Evolutionary conservation across 2,888 invertebrate species (phyloP).

Genomic region (Rosalia funebris): DNA sequence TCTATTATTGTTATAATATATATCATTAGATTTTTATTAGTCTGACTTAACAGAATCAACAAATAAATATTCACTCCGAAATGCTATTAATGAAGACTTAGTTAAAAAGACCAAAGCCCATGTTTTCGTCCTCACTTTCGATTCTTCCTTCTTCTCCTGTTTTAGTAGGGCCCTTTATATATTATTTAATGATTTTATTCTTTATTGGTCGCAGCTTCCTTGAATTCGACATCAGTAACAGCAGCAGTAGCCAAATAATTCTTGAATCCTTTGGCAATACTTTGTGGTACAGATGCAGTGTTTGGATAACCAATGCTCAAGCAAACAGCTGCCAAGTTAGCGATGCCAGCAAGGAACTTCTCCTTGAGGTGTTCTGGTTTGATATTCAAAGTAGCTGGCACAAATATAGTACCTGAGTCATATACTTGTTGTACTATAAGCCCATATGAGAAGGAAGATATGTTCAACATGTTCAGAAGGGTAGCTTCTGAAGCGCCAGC

Average conservation of each 20-base stretch:
- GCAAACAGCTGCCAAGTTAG: constrained; percentile 93
- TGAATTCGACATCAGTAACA: constrained; percentile 94
- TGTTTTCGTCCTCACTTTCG: constrained; percentile 90
- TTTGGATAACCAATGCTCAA: constrained; percentile 96
- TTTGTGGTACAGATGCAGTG: constrained; percentile 96
- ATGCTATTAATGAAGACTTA: constrained; percentile 63
- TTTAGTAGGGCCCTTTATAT: too few species aligned
- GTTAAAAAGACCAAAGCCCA: constrained; percentile 97
- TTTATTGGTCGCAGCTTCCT: constrained; percentile 92
- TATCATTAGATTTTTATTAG: constrained; percentile 52
- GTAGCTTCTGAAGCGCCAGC: constrained; percentile 99
- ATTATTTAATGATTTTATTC: too few species aligned
- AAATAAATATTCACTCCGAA: constrained; percentile 40
- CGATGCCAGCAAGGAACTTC: constrained; percentile 93
- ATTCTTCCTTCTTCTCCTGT: constrained; percentile 84
- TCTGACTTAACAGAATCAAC: constrained; percentile 51
- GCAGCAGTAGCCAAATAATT: constrained; percentile 97
- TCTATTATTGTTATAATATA: too few species aligned
- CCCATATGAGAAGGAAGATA: constrained; percentile 99
- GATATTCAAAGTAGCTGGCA: constrained; percentile 96
- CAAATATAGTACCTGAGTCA: constrained; percentile 97
- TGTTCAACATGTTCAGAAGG: constrained; percentile 99
- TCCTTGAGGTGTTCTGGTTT: constrained; percentile 94
- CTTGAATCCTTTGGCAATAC: constrained; percentile 97
- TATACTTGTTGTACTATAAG: constrained; percentile 95